Percentiles rank a stretch among this genome's conserved stretches.
phyloP scores from a whole-genome alignment of 2,797 vertebrate genomes.

The Typhlichthys subterraneus region DNA sequence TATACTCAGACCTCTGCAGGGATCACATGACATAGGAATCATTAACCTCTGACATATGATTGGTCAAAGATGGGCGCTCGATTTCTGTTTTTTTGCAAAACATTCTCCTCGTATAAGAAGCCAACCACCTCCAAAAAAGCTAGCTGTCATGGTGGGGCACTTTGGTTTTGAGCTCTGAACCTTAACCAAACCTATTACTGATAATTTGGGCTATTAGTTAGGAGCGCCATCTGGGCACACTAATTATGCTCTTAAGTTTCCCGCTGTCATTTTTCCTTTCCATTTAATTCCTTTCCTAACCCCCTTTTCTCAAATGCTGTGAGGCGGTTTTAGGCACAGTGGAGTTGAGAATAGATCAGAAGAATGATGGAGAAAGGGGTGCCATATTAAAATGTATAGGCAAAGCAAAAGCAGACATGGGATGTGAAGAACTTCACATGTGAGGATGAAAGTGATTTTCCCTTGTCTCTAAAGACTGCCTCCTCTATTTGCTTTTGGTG shows the following conservation, averaged over 20 bases:
- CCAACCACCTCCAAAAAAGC: conserved; percentile 32
- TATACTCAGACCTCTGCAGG: conserved; percentile 20
- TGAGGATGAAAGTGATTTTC: too few species aligned
- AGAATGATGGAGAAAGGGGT: conserved; percentile 10
- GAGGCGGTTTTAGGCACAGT: conserved; percentile 20
- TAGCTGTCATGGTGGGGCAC: conserved; percentile 49
- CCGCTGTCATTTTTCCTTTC: conserved; percentile 28
- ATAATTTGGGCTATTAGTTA: conserved; percentile 71
- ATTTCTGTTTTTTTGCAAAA: conserved; percentile 26
- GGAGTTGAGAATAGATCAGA: not conserved
- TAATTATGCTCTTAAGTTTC: conserved; percentile 68
- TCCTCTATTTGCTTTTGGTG: too few species aligned
- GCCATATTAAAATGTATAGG: not conserved
- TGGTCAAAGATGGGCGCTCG: conserved; percentile 63
- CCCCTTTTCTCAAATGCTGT: conserved; percentile 16
- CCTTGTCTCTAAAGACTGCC: not conserved
- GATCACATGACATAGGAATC: conserved; percentile 43
- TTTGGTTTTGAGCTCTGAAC: conserved; percentile 46
- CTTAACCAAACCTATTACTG: conserved; percentile 59
- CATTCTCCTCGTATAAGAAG: conserved; percentile 45
- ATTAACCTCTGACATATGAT: conserved; percentile 67
- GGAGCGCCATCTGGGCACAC: conserved; percentile 63
- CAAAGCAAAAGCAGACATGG: too few species aligned
- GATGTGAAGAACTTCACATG: too few species aligned
- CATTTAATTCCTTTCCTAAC: conserved; percentile 9